Evolutionary conservation across 2,888 invertebrate species (phyloP), one percentile per base, ranked within the genome.

Genomic region (Catocala nupta): DNA sequence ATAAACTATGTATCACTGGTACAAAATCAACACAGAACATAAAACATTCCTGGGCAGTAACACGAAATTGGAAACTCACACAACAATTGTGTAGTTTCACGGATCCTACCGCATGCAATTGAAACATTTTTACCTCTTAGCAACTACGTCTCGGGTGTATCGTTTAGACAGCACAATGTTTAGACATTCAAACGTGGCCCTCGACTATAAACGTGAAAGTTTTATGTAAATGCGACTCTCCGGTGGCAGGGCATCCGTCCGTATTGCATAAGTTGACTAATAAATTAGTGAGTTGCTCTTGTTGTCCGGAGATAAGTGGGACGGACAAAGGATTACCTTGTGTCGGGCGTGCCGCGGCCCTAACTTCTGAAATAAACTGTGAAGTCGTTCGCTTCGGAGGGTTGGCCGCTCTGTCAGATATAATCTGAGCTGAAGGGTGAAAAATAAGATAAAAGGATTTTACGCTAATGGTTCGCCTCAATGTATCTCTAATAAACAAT

Each of bases 281-380:
- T 87, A 87, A 87, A 87, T 89, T 86, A 84, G 82, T 78, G 73
- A 84, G 82, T 82, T 82, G 75, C 79, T 82, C 81, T 81, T 78
- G 73, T 75, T 78, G 80, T 79, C 69, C 65, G 66, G 72, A 84
- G 84, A 86, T 86, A 86, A 87, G 82, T 81, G 75, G 79, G 75
- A 77, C 75, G 83, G 82, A 86, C 83, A 85, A 86, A 86, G 85
- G 87, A 87, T 86, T 86, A 86, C 82, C 82, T 83, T 81, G 82
- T 78, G 78, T 75, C 75, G 65, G 76, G 74, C 75, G 75, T 71
- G 70, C 68, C 68, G 55, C 55, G 65, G 73, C 61, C 60, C 69
- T 67, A 75, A 81, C 73, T 76, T 81, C 70, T 67, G 74, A 76
- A 83, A 83, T 81, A 81, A 83, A 82, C 77, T 81, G 75, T 70